Conservation (phyloP, 2,113 vertebrate genomes). For the Ptilonorhynchus violaceus region DNA sequence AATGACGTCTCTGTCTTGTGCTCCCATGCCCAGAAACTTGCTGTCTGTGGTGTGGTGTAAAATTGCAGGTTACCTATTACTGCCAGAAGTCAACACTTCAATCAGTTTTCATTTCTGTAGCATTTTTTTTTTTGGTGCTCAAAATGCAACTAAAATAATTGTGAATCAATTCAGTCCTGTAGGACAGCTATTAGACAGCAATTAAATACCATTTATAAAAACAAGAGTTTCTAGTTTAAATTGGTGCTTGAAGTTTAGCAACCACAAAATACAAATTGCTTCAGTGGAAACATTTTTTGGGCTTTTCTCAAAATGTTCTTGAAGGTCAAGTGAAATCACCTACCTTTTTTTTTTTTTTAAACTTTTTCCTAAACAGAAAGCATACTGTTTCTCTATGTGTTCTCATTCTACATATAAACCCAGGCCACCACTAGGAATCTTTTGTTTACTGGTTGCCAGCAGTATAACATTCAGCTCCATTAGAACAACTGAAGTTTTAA, state of each 20-base stretch:
- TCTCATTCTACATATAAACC: neutral
- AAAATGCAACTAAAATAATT: neutral
- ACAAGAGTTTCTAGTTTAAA: neutral
- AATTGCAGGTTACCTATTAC: conserved; percentile 22
- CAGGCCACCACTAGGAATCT: neutral
- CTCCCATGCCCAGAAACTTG: conserved; percentile 50
- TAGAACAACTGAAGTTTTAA: neutral
- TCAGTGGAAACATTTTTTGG: neutral
- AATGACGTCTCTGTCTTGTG: conserved; percentile 68
- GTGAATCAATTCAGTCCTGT: neutral
- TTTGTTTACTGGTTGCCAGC: neutral
- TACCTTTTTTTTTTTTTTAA: neutral
- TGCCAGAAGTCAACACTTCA: conserved; percentile 39
- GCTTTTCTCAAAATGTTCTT: neutral
- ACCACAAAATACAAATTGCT: neutral
- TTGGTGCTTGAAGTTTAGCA: neutral
- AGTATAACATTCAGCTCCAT: neutral
- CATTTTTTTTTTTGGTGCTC: neutral
- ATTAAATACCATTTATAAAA: conserved; percentile 24
- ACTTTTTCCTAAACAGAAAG: neutral
- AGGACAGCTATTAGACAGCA: neutral
- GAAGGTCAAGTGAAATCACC: neutral
- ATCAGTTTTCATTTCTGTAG: neutral
- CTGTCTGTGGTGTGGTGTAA: conserved; percentile 3
- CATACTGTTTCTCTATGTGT: neutral